Conservation (phyloP, 2,113 vertebrate species). For the Brachyhypopomus occidentalis region DNA sequence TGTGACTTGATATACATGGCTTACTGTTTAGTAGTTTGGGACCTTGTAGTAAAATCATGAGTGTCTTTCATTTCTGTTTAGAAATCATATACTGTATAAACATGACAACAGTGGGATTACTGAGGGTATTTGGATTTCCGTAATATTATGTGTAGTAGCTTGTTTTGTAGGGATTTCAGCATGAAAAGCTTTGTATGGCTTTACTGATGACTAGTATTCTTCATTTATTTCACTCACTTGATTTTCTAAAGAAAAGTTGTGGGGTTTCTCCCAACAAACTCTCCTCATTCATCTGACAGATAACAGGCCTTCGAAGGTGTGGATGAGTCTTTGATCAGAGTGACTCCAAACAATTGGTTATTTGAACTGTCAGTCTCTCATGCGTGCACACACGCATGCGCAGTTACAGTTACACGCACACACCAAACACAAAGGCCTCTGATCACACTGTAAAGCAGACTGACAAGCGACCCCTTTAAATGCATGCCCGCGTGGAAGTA, state of each 20-base stretch:
- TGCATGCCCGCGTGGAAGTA: conserved; percentile 32
- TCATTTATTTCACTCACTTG: neutral
- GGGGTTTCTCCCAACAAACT: conserved; percentile 59
- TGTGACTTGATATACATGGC: neutral
- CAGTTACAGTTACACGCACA: neutral
- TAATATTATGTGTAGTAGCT: neutral
- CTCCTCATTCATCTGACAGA: conserved; percentile 19
- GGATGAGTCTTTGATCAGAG: conserved; percentile 63
- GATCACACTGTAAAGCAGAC: conserved; percentile 11
- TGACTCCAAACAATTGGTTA: conserved; percentile 62
- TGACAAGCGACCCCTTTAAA: conserved; percentile 20
- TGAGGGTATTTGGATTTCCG: conserved; percentile 3
- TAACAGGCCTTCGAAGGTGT: conserved; percentile 56
- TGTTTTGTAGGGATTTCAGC: neutral
- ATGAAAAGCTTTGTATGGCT: neutral
- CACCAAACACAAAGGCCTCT: neutral
- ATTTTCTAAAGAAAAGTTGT: conserved; percentile 21
- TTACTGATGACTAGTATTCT: neutral
- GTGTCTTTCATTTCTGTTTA: conserved; percentile 8
- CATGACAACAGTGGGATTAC: conserved; percentile 21
- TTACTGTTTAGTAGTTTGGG: conserved; percentile 31
- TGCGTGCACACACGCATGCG: neutral
- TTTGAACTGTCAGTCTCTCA: conserved; percentile 52
- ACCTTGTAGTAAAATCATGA: conserved; percentile 28
- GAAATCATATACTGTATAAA: conserved; percentile 10